phyloP scores from a whole-genome alignment of 2,113 vertebrate species.

The Albula glossodonta region DNA sequence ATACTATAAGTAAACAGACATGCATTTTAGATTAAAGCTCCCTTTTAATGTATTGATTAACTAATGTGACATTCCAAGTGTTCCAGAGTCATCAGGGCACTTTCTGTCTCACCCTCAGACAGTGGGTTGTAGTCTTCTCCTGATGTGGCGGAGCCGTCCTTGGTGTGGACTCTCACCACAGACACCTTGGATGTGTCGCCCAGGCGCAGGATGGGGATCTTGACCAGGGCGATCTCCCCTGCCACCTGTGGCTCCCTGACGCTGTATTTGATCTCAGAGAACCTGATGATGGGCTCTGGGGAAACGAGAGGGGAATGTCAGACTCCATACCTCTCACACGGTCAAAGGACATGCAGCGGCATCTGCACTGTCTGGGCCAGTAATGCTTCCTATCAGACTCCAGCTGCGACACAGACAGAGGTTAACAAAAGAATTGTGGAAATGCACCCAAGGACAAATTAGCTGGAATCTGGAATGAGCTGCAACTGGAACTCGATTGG shows the following conservation, averaged over 20 bases:
- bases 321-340: neutral
- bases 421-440: neutral
- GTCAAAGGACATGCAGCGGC: neutral
- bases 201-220: conserved; percentile 71
- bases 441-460: neutral
- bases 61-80: no score
- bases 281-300: conserved; percentile 78
- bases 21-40: no score
- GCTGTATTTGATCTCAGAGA: conserved; percentile 81
- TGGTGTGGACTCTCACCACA: conserved; percentile 80
- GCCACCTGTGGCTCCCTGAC: conserved; percentile 75
- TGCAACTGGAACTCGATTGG: neutral
- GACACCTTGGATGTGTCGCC: conserved; percentile 81
- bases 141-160: conserved; percentile 82
- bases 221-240: conserved; percentile 67
- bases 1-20: no score
- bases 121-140: conserved; percentile 83
- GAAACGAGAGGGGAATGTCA: neutral
- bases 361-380: neutral
- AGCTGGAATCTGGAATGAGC: neutral
- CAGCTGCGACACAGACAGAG: neutral
- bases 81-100: no score
- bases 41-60: no score
- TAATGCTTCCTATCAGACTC: neutral
- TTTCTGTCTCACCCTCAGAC: conserved; percentile 71